Conservation (phyloP, 2,797 vertebrate genomes). For the Sebastes hubbsi region DNA sequence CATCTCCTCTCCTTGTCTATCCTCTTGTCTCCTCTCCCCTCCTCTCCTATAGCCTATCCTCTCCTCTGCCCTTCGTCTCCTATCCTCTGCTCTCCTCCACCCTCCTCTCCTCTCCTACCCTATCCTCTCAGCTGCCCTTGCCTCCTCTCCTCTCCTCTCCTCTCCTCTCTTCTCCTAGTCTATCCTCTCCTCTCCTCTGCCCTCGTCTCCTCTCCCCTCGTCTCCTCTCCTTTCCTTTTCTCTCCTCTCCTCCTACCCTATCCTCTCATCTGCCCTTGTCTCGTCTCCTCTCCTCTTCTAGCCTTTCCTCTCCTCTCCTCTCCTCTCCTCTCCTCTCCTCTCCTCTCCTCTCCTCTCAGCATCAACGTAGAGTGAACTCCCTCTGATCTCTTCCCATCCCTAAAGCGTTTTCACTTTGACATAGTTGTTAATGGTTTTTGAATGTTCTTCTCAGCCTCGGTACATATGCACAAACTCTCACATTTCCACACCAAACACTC, state of each 20-base stretch:
- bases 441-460: slow-evolving; percentile 32
- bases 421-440: slow-evolving; percentile 50
- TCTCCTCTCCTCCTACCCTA: background rate
- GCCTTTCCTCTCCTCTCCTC: no score
- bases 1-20: background rate
- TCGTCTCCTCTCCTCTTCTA: background rate
- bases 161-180: no score
- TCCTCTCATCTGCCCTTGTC: background rate
- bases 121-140: no score
- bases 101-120: no score
- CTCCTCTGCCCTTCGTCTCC: no score
- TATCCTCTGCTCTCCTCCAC: no score
- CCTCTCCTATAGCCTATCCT: no score
- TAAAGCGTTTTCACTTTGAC: slow-evolving; percentile 46
- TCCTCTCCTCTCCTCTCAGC: background rate
- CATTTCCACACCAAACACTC: slow-evolving; percentile 36
- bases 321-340: background rate
- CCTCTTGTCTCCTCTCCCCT: no score
- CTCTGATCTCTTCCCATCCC: slow-evolving; percentile 34
- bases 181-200: no score
- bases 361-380: slow-evolving; percentile 8
- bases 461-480: slow-evolving; percentile 24
- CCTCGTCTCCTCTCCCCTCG: no score
- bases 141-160: no score
- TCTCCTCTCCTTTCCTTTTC: no score